Evolutionary conservation across 2,797 vertebrate genomes (phyloP), one percentile per base, ranked within the genome.

Genomic region (Orestias chungarensis): DNA sequence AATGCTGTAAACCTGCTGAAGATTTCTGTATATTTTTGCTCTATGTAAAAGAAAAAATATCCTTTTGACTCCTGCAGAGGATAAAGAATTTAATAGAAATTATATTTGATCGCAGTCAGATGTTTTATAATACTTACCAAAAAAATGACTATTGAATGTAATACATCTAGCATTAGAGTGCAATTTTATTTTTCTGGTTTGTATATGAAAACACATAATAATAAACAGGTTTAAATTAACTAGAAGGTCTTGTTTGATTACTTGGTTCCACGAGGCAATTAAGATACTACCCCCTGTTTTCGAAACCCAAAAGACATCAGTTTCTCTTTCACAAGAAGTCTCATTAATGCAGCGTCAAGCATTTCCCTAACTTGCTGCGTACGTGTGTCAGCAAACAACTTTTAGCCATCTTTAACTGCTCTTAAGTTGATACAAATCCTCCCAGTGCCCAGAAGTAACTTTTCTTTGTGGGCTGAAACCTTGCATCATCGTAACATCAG

Each of bases 401-500:
- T 49, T 73, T 15, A 62, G 35, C 6, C 20, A 40, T 35, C 77
- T 72, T 79, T 65, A 74, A 38, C 52, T 49, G 67, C 74, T 67
- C 64, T 29, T 61, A 52, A 82, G 74, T 78, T 78, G 74, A 50
- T 82, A 49, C 50, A 74, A 80, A 76, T 79, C 72, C 75, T 65
- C 47, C 12, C 55, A 49, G 70, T 15, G 20, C 80, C 85, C 83
- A 84, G 40, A 75, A 71, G 79, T 79, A 80, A 87, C 84, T 75
- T 68, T 71, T 66, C 77, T 74, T 65, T 74, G 73, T 35, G 82
- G 79, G 69, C 82, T 81, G 78, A 81, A 86, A 86, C 35, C 73
- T 93, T 94, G 89, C 92, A 87, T 93, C 93, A 93, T 85, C 70
- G 74, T 94, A 88, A 89, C 91, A 92, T 92, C 92, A 93, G 87